A percentile compares a stretch with the other conserved stretches of the same genome.
Evolutionary conservation across 30 jellyfish, hydroid and myxozoan genomes (phyloP).

Genomic region (Mastigias papua): DNA sequence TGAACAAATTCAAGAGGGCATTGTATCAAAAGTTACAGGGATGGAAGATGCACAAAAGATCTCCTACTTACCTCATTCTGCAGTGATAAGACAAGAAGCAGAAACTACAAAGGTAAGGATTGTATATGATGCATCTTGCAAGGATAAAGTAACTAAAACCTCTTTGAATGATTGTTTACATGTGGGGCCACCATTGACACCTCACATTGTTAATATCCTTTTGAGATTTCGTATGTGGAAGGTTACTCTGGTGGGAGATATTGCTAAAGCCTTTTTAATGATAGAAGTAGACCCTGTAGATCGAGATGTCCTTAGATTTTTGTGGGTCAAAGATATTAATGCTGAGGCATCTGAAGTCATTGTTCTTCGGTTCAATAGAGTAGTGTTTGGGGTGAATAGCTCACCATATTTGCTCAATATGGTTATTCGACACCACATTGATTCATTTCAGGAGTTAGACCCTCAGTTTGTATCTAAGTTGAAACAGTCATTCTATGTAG

Average conservation of each 20-base stretch:
- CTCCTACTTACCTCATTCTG: constrained; percentile 47
- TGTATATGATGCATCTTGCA: constrained; percentile 66
- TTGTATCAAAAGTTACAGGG: constrained; percentile 44
- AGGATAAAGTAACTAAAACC: constrained; percentile 12
- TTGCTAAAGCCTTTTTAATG: constrained; percentile 27
- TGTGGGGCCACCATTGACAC: constrained; percentile 62
- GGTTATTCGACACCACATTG: constrained; percentile 38
- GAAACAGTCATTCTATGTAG: constrained; percentile 30
- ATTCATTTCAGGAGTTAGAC: constrained; percentile 35
- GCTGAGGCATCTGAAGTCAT: constrained; percentile 21
- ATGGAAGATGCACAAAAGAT: constrained; percentile 24
- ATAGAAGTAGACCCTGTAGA: constrained; percentile 48
- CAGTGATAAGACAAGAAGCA: constrained; percentile 51
- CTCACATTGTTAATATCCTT: constrained; percentile 39
- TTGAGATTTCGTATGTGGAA: constrained; percentile 16
- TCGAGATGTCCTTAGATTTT: constrained; percentile 55
- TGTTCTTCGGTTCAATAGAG: constrained; percentile 31
- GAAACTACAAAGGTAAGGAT: constrained; percentile 67
- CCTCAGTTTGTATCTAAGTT: constrained; percentile 32
- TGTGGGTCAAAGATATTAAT: constrained; percentile 56
- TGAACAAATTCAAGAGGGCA: constrained; percentile 55
- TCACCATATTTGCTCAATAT: constrained; percentile 60
- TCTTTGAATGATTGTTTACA: constrained; percentile 61
- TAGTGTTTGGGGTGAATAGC: constrained; percentile 41
- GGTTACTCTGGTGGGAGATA: constrained; percentile 25